Base-by-base conservation (phyloP, 2,797 vertebrate genomes). In the Chaenodraco wilsoni region DNA sequence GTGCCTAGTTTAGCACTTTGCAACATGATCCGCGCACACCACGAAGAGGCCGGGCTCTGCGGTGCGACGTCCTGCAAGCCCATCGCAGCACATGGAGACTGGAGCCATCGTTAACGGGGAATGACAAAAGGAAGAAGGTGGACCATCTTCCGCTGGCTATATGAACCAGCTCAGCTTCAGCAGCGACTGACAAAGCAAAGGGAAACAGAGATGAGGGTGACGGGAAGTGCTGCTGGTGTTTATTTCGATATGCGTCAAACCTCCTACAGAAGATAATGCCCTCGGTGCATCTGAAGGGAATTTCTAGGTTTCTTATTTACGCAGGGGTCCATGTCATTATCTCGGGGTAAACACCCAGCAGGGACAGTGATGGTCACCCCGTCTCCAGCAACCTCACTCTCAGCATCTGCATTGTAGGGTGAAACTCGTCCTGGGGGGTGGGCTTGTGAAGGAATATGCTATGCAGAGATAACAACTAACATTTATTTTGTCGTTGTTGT, bases 1-100 rank as follows among this genome's bases (percentile, higher is more conserved):
- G 86, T 81, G 87, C 87, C 86, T 33, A 87, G 89, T 92, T 92
- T 91, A 90, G 91, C 90, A 75, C 87, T 87, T 85, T 91, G 94
- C 84, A 94, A 94, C 79, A 84, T 87, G 92, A 94, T 91, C 91
- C 89, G 60, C 57, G 74, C 70, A 45, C 82, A 74, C 62, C 85
- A 64, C 79, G 62, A 55, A 82, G 87, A 88, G 89, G 88, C 87
- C 81, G 92, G 90, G 76, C 87, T 86, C 83, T 87, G 90, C 78
- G 76, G 74, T 81, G 56, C 84, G 55, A 70, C 79, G 50, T 72
- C 74, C 79, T 81, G 78, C 76, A 62, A 17, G 54, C 69, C 83
- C 77, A 48, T 65, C 74, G 66, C 83, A n/a, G 60, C 76, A 66
- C 83, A 85, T 69, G 88, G 85, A 76, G 66, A 59, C 75, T 12